Conservation (phyloP, 2,888 invertebrate genomes). For the Synanthedon tipuliformis region DNA sequence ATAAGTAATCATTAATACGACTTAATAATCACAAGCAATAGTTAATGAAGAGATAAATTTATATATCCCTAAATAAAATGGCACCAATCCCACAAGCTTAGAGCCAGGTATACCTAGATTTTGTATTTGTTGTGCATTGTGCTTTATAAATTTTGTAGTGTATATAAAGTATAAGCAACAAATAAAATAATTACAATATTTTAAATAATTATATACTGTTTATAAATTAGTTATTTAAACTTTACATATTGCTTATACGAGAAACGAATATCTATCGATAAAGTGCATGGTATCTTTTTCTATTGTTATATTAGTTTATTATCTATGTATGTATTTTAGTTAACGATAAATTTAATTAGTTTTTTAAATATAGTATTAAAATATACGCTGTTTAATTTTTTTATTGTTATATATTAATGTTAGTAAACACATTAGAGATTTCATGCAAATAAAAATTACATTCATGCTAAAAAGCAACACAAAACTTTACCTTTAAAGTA, state of each 20-base stretch:
- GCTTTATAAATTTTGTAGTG: constrained; percentile 1
- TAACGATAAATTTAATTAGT: not conserved
- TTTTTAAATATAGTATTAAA: not conserved
- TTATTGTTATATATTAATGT: not conserved
- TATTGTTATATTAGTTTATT: constrained; percentile 6
- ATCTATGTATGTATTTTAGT: not conserved
- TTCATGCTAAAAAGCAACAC: constrained; percentile 64
- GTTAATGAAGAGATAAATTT: too few relatives aligned
- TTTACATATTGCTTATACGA: not conserved
- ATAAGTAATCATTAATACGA: too few relatives aligned
- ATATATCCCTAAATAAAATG: constrained; percentile 1
- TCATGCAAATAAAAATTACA: constrained; percentile 20
- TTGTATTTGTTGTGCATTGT: constrained; percentile 3
- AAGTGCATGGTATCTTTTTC: constrained; percentile 57
- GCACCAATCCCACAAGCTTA: constrained; percentile 19
- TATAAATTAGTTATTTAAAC: not conserved
- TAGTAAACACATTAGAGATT: not conserved
- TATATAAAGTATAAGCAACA: constrained; percentile 3
- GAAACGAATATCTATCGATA: not conserved
- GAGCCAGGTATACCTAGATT: constrained; percentile 5
- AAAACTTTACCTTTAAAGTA: constrained; percentile 61
- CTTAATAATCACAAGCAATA: too few relatives aligned
- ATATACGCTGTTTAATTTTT: not conserved
- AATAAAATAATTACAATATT: not conserved
- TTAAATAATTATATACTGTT: not conserved